Percentiles rank a stretch among this genome's conserved stretches.
Evolutionary conservation across 1,140 invertebrate species (phyloP).

Genomic region (Drosophila carrolli): DNA sequence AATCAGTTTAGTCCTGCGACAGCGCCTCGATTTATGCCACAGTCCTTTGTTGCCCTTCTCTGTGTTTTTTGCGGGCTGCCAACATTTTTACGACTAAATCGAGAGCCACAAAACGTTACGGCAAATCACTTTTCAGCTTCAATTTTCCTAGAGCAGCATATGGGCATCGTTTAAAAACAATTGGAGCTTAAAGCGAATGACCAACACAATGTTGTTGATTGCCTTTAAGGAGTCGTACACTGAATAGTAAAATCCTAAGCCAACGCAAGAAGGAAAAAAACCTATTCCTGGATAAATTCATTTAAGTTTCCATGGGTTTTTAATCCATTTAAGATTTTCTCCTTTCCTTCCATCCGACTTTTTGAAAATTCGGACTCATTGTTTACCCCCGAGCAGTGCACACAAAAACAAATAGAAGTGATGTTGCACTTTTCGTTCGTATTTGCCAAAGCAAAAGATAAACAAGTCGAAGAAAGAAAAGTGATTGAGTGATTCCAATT

Average conservation of each 20-base stretch:
- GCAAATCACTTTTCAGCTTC: constrained; percentile 69
- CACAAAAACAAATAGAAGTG: constrained; percentile 69
- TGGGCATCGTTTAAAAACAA: constrained; percentile 50
- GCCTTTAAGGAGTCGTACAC: constrained; percentile 28
- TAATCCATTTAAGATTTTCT: constrained; percentile 50
- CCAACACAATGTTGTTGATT: constrained; percentile 44
- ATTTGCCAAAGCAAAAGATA: constrained; percentile 64
- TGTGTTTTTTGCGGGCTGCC: constrained; percentile 40
- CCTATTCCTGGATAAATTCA: constrained; percentile 29
- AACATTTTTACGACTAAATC: constrained; percentile 73
- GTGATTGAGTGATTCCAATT: constrained; percentile 64
- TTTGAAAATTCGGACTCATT: constrained; percentile 66
- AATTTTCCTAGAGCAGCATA: constrained; percentile 20
- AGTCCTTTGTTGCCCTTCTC: constrained; percentile 29
- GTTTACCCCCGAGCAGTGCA: constrained; percentile 46
- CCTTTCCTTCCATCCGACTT: constrained; percentile 22
- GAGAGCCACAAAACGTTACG: constrained; percentile 72
- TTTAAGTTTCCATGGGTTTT: constrained; percentile 54
- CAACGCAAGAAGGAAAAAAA: background rate
- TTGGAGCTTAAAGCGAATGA: constrained; percentile 27
- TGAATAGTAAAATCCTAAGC: constrained; percentile 39
- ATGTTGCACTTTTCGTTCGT: constrained; percentile 69
- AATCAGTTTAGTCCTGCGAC: constrained; percentile 72
- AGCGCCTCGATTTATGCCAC: constrained; percentile 71
- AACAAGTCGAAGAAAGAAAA: constrained; percentile 36